Evolutionary conservation across 1,140 invertebrate genomes (phyloP), one percentile per base, ranked within the genome.

Genomic region (Vollenhovia emeryi): DNA sequence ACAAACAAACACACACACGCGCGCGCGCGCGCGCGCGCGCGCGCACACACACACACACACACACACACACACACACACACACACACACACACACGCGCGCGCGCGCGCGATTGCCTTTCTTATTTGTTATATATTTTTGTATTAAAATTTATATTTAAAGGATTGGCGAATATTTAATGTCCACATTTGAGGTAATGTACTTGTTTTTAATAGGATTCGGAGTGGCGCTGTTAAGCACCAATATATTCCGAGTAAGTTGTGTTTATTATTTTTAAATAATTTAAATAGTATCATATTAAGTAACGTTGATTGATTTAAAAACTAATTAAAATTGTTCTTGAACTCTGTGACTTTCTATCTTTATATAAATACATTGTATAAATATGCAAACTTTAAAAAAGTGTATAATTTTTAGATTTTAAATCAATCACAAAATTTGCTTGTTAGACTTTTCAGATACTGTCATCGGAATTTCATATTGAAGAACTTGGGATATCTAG

Each of bases 241-340:
- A 79, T 40, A 30, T 52, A 40, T 79, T 40, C 2, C 43, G 33
- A 27, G 75, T 79, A 50, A 64, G 60, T 79, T 40, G 11, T 30
- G 15, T 48, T 48, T 3, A 18, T n/a, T 15, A 11, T 18, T 50
- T 30, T 5, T 48, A 48, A 15, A 18, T 48, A 48, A 48, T 43
- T 6, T 43, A 43, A n/a, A 43, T 48, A 48, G 18, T 3, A 48
- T 48, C 13, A 33, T 11, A 21, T 33, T 48, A 18, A 48, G 33
- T 15, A 33, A 6, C 21, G 18, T 52, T 21, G 11, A 15, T 48
- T 48, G 4, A 18, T 18, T 48, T 15, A 48, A 48, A 48, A 48
- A 11, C 40, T 43, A 40, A 8, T 8, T 8, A 1, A n/a, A n/a
- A 43, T 43, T 43, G 0, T 9, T 43, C 8, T 11, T 1, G 0